Percentiles rank a stretch among this genome's conserved stretches.
phyloP scores from a whole-genome alignment of 2,113 vertebrate genomes.

The Hyla sarda region DNA sequence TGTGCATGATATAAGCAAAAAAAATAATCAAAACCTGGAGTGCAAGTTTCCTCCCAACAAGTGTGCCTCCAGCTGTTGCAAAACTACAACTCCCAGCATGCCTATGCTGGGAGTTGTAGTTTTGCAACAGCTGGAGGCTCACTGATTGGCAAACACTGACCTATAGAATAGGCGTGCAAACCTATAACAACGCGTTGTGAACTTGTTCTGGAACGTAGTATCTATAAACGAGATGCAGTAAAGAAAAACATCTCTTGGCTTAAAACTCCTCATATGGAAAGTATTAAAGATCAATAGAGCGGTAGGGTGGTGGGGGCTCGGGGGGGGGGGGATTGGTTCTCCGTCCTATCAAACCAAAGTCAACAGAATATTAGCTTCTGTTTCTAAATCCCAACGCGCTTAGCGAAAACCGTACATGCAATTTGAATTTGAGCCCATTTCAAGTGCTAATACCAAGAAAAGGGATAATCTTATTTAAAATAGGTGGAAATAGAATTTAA shows the following conservation, averaged over 20 bases:
- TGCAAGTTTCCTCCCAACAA: background rate
- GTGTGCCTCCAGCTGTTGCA: no score
- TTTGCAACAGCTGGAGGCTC: no score
- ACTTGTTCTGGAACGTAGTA: slow-evolving; percentile 25
- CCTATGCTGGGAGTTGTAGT: no score
- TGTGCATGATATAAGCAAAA: no score
- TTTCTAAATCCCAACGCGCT: slow-evolving; percentile 65
- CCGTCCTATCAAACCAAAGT: slow-evolving; percentile 68
- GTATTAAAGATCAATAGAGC: slow-evolving; percentile 75
- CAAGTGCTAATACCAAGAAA: slow-evolving; percentile 64
- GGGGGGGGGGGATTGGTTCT: no score
- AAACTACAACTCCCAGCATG: no score
- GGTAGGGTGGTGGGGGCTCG: no score
- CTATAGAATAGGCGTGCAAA: background rate
- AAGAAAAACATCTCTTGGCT: background rate
- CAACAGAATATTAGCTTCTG: slow-evolving; percentile 67
- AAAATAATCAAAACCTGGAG: no score
- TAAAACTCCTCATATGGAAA: slow-evolving; percentile 70
- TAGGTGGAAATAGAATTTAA: slow-evolving; percentile 65
- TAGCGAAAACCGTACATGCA: slow-evolving; percentile 62
- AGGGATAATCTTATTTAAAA: slow-evolving; percentile 66
- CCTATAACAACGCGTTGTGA: background rate
- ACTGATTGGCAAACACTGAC: no score
- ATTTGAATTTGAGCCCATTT: slow-evolving; percentile 58
- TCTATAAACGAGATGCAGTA: background rate